These are phyloP conservation scores for Euzophera pinguis DNA, from an alignment of 2,888 invertebrate genomes.

Conservation along the genomic window DNA sequence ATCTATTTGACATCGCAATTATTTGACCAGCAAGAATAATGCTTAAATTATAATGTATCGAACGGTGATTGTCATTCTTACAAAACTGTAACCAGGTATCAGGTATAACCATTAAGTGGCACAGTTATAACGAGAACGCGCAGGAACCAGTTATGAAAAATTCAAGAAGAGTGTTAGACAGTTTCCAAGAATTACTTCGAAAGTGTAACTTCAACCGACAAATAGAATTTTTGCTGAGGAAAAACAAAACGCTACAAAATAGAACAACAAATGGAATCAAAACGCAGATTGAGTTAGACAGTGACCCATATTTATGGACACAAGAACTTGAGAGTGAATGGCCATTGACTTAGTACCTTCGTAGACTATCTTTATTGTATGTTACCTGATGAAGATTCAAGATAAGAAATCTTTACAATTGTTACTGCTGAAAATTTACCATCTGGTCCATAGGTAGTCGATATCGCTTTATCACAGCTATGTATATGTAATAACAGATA, in stretches of 20 bases:
- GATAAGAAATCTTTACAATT: too few relatives aligned
- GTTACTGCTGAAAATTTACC: too few relatives aligned
- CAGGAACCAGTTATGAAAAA: conserved; percentile 5
- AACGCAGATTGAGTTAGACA: conserved; percentile 42
- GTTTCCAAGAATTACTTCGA: conserved; percentile 4
- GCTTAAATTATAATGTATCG: too few relatives aligned
- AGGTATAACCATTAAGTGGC: neutral
- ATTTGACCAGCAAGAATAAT: too few relatives aligned
- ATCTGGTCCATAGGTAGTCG: too few relatives aligned
- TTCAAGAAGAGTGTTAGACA: conserved; percentile 3
- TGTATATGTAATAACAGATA: too few relatives aligned
- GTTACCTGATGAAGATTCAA: too few relatives aligned
- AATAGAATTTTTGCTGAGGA: neutral
- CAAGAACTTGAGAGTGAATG: conserved; percentile 35
- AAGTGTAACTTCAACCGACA: conserved; percentile 1
- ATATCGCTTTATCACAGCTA: too few relatives aligned
- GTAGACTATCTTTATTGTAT: neutral
- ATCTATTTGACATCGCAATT: too few relatives aligned
- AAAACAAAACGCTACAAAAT: conserved; percentile 16
- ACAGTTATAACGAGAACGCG: neutral
- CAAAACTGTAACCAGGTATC: neutral
- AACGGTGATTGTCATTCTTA: neutral
- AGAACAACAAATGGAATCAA: conserved; percentile 41
- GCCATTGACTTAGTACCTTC: neutral
- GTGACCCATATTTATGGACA: conserved; percentile 46